Evolutionary conservation across 2,888 invertebrate species (phyloP), one percentile per base, ranked within the genome.

Genomic region (Drosophila buzzatii): DNA sequence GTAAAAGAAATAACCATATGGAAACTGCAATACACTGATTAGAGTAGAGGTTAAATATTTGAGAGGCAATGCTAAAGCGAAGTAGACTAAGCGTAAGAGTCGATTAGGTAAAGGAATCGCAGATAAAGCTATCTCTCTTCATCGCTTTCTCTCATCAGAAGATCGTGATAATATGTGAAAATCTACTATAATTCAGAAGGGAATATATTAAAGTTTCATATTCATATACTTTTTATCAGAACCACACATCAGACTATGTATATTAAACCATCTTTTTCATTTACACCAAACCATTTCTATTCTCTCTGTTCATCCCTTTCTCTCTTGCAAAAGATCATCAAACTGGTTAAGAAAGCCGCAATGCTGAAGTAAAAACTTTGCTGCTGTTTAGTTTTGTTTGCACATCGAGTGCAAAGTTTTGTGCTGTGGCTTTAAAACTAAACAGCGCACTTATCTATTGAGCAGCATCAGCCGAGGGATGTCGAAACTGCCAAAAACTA

Each of bases 391-490:
- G 56, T 74, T 62, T 56, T 79, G 79, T 70, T 70, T 78, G 57
- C 59, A 31, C 59, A 59, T 63, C 66, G 41, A 49, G 49, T 35
- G 65, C 44, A 60, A 79, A 83, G 67, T 84, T 88, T 88, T 80
- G 65, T 85, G 81, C 85, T 85, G 83, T 88, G 88, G 83, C 83
- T 84, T 85, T 85, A 85, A 84, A 88, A 85, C 83, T 84, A 80
- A 84, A 84, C 88, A 84, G 88, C 78, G 78, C 78, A 88, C 85
- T 88, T 84, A 84, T 85, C 88, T 85, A 85, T 84, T 68, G 88
- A 88, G 73, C 68, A 82, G 82, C 75, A 79, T 75, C 67, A 62
- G 53, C 49, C 37, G 56, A 69, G 80, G 52, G 74, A 51, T 62
- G 64, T 74, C 81, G 73, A 69, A 78, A 78, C 78, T 88, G 81